Evolutionary conservation across 2,888 invertebrate genomes (phyloP).

Genomic region (Drosophila fungiperda): DNA sequence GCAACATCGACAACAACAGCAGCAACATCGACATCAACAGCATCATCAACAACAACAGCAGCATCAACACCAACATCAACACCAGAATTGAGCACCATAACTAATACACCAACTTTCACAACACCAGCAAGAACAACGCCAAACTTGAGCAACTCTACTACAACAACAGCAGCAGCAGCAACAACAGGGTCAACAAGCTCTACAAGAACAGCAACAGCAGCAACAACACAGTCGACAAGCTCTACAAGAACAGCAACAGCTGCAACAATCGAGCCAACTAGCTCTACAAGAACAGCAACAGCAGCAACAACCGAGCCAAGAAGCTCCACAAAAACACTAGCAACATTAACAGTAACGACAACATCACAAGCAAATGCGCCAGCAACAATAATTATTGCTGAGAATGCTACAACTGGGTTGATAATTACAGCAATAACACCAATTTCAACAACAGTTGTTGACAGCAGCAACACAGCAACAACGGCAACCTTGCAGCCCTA

Average conservation of each 20-base stretch:
- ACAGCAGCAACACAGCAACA: neutral
- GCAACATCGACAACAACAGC: neutral
- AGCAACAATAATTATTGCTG: constrained; percentile 20
- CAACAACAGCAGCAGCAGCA: constrained; percentile 6
- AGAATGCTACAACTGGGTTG: neutral
- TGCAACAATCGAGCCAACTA: no score
- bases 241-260: no score
- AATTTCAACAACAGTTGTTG: neutral
- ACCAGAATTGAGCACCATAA: constrained; percentile 3
- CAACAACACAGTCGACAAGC: neutral
- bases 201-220: constrained; percentile 8
- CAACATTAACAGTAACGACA: constrained; percentile 2
- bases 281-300: no score
- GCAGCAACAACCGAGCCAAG: neutral
- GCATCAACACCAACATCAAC: neutral
- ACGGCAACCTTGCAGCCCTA: constrained; percentile 43
- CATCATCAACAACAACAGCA: constrained; percentile 3
- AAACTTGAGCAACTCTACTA: constrained; percentile 11
- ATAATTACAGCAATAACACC: constrained; percentile 12
- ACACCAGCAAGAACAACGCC: neutral
- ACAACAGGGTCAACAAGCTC: constrained; percentile 4
- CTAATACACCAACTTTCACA: constrained; percentile 18
- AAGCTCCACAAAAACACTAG: neutral
- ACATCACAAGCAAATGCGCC: neutral
- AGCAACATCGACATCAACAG: constrained; percentile 1